These are phyloP conservation scores for Latheticus oryzae DNA, from an alignment of 2,888 invertebrate genomes.

Conservation along the genomic window DNA sequence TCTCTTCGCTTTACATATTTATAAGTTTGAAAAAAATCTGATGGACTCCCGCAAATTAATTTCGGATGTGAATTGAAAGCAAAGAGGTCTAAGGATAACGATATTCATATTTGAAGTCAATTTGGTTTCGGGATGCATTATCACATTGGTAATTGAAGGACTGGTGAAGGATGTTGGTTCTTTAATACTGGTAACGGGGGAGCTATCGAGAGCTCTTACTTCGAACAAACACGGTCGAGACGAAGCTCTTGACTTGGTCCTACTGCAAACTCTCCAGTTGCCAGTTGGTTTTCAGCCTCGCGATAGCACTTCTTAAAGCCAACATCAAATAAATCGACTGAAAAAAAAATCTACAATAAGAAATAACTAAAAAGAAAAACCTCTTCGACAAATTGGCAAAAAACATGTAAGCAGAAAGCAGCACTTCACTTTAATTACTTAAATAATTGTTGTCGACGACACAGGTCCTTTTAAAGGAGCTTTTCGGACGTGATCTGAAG, in stretches of 20 bases:
- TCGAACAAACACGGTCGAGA: slow-evolving; percentile 53
- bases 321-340: slow-evolving; percentile 25
- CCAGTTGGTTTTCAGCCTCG: slow-evolving; percentile 41
- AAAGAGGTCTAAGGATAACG: slow-evolving; percentile 44
- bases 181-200: slow-evolving; percentile 54
- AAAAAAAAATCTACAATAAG: slow-evolving; percentile 1
- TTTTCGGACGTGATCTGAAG: slow-evolving; percentile 52
- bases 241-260: slow-evolving; percentile 46
- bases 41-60: slow-evolving; percentile 26
- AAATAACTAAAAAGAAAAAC: slow-evolving; percentile 10
- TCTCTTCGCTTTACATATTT: slow-evolving; percentile 32
- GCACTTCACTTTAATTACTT: slow-evolving; percentile 4
- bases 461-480: slow-evolving; percentile 16
- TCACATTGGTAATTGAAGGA: slow-evolving; percentile 60
- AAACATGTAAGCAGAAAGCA: neutral
- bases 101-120: slow-evolving; percentile 57
- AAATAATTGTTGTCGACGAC: slow-evolving; percentile 14
- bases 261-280: slow-evolving; percentile 45
- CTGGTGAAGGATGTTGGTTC: slow-evolving; percentile 57
- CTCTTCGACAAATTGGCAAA: neutral
- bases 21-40: slow-evolving; percentile 28
- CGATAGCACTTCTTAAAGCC: slow-evolving; percentile 30
- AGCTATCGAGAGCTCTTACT: slow-evolving; percentile 54
- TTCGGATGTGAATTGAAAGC: slow-evolving; percentile 13
- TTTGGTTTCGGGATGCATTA: slow-evolving; percentile 53